Base-by-base conservation (phyloP, 1,140 invertebrate species). In the Marisa cornuarietis region DNA sequence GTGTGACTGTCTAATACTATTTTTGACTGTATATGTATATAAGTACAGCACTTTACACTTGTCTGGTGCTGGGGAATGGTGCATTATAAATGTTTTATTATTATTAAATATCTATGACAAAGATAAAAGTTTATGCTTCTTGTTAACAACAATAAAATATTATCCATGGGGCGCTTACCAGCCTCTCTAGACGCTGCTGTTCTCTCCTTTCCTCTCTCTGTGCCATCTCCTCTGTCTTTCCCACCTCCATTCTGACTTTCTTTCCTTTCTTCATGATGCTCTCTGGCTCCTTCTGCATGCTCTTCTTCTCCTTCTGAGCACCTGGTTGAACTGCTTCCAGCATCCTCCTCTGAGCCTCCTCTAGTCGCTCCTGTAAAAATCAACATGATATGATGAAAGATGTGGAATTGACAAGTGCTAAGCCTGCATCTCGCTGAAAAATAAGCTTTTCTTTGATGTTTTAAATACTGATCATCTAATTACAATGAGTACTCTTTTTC, bases 171-270 rank as follows among this genome's bases (percentile, higher is more conserved):
- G 26, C 24, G 69, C 63, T 76, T 74, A 87, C 86, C 83, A 81
- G 76, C 81, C 84, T 86, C 51, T 86, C 86, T 63, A 73, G 63
- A 6, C 79, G 74, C 77, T 82, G 73, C 74, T 79, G 82, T 42
- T 82, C 83, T 52, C 82, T 82, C 24, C 81, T 80, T 66, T 79
- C 83, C 24, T 83, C 85, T 63, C 80, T 83, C 63, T 42, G 76
- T 58, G 72, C 71, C 79, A 54, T 31, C 22, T 71, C 73, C n/a
- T 63, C 72, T 49, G 80, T 83, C 69, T 81, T 83, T 54, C 77
- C 78, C 54, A 77, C 82, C 22, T 78, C 80, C 20, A 69, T 69
- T 6, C 18, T 42, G 26, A 63, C 77, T 78, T 83, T 84, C 58
- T 81, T 76, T 13, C 71, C 76, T 22, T 74, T 72, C 69, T 81